Evolutionary conservation across 2,888 invertebrate genomes (phyloP).

Genomic region (Meteorus cinctellus): DNA sequence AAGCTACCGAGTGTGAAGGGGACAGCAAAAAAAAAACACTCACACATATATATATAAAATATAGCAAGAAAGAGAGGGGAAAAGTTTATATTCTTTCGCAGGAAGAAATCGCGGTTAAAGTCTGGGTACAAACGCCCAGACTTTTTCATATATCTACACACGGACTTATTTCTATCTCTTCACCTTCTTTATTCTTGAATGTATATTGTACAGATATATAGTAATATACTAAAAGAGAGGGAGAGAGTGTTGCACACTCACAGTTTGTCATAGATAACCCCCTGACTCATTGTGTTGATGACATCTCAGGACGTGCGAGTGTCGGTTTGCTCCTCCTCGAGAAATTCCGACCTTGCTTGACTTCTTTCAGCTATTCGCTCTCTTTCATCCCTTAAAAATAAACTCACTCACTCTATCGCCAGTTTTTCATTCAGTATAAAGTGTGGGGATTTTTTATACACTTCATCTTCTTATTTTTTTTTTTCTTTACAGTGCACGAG

Average conservation of each 20-base stretch:
- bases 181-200: slow-evolving; percentile 13
- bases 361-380: slow-evolving; percentile 38
- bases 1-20: slow-evolving; percentile 14
- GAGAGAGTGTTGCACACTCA: neutral
- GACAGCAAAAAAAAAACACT: neutral
- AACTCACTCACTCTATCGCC: neutral
- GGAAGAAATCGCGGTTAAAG: slow-evolving; percentile 8
- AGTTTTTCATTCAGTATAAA: slow-evolving; percentile 43
- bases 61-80: neutral
- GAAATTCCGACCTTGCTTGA: slow-evolving; percentile 45
- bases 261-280: slow-evolving; percentile 62
- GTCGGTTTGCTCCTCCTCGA: slow-evolving; percentile 40
- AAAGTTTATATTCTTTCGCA: slow-evolving; percentile 34
- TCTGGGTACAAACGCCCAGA: slow-evolving; percentile 19
- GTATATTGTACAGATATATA: neutral
- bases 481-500: no score
- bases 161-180: slow-evolving; percentile 13
- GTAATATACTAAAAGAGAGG: neutral
- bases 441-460: slow-evolving; percentile 47
- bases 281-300: slow-evolving; percentile 66
- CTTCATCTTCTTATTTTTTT: neutral
- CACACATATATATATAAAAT: slow-evolving; percentile 1
- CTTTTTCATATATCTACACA: slow-evolving; percentile 34
- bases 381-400: slow-evolving; percentile 5
- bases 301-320: slow-evolving; percentile 55